A percentile compares a stretch with the other conserved stretches of the same genome.
Evolutionary conservation across 2,113 vertebrate species (phyloP).

Genomic region (Sturnus vulgaris): DNA sequence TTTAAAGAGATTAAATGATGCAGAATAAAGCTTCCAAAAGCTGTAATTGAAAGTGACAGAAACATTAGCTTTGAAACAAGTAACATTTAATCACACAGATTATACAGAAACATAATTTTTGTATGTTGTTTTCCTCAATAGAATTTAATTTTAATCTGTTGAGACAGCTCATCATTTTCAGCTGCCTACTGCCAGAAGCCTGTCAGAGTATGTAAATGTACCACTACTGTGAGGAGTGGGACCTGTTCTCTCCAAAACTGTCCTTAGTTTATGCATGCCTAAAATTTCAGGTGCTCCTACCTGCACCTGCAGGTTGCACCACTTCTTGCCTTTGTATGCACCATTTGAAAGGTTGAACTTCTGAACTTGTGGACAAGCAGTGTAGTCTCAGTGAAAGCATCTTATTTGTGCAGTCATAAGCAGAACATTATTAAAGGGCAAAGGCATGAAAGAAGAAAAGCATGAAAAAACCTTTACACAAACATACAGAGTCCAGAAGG

Average conservation of each 20-base stretch:
- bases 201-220: conserved; percentile 61
- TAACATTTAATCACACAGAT: conserved; percentile 75
- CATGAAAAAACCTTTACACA: neutral
- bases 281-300: neutral
- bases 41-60: conserved; percentile 78
- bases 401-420: neutral
- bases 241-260: conserved; percentile 24
- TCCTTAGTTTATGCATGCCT: neutral
- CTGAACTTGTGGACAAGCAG: neutral
- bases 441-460: neutral
- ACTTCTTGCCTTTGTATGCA: neutral
- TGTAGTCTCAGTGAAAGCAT: neutral
- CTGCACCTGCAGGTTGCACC: neutral
- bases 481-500: neutral
- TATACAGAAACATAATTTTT: conserved; percentile 72
- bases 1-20: conserved; percentile 72
- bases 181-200: conserved; percentile 49
- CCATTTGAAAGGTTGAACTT: neutral
- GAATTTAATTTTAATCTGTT: conserved; percentile 74
- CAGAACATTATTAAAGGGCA: neutral
- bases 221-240: conserved; percentile 4
- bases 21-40: conserved; percentile 73
- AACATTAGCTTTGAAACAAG: conserved; percentile 76
- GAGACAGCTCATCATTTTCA: conserved; percentile 67
- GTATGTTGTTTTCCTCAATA: conserved; percentile 71